Evolutionary conservation across 2,797 vertebrate species (phyloP).

Genomic region (Gallinago stenura): DNA sequence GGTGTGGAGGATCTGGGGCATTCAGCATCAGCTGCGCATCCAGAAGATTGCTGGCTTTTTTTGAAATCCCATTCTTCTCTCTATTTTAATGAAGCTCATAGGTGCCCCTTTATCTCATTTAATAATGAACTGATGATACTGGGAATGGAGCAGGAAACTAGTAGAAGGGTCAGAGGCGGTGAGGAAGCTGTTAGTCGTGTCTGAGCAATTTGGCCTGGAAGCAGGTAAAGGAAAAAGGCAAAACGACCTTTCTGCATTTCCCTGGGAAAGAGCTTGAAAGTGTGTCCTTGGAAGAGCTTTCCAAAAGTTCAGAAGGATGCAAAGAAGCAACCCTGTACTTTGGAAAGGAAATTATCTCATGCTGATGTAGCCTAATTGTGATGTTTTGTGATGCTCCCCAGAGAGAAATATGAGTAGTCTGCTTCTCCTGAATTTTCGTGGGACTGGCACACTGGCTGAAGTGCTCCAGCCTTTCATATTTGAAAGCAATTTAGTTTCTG

Average conservation of each 20-base stretch:
- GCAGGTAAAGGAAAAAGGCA: slow-evolving; percentile 67
- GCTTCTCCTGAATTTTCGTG: neutral
- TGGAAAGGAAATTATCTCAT: neutral
- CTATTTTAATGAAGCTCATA: slow-evolving; percentile 81
- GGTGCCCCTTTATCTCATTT: slow-evolving; percentile 82
- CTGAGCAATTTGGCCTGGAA: slow-evolving; percentile 76
- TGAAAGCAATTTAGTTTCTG: neutral
- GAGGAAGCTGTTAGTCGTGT: slow-evolving; percentile 80
- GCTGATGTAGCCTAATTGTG: neutral
- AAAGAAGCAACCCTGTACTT: neutral
- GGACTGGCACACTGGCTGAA: neutral
- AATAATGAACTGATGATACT: slow-evolving; percentile 81
- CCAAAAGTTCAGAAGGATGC: neutral
- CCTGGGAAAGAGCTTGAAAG: neutral
- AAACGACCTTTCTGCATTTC: neutral
- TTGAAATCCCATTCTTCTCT: slow-evolving; percentile 79
- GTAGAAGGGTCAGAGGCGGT: slow-evolving; percentile 76
- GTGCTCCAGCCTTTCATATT: neutral
- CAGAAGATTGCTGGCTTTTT: slow-evolving; percentile 82
- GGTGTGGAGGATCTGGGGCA: slow-evolving; percentile 87
- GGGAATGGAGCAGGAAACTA: slow-evolving; percentile 71
- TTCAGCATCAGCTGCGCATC: slow-evolving; percentile 83
- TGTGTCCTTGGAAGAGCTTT: neutral
- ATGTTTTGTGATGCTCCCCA: neutral
- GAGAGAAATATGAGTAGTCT: neutral